Evolutionary conservation across 92 coral and sea anemone species (phyloP).

Genomic region (Porites evermanni): DNA sequence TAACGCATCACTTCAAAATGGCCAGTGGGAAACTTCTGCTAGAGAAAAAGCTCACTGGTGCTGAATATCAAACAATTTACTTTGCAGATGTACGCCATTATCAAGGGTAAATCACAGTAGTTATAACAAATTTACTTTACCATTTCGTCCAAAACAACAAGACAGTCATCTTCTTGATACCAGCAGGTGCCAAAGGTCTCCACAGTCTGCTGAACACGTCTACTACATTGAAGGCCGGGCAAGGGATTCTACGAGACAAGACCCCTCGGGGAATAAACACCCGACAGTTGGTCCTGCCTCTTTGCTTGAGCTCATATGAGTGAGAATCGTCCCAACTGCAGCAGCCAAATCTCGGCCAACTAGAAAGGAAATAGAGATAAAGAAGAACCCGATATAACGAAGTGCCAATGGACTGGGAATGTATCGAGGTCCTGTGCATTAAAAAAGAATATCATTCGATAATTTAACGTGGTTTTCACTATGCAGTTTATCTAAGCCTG

Average conservation of each 20-base stretch:
- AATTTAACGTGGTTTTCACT: too few species aligned
- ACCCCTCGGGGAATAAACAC: slow-evolving; percentile 70
- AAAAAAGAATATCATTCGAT: too few species aligned
- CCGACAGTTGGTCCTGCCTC: slow-evolving; percentile 32
- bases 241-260: slow-evolving; percentile 76
- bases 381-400: neutral
- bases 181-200: slow-evolving; percentile 63
- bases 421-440: neutral
- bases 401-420: neutral
- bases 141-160: slow-evolving; percentile 95
- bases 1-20: too few species aligned
- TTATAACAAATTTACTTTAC: slow-evolving; percentile 50
- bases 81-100: too few species aligned
- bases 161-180: slow-evolving; percentile 67
- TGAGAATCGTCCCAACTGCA: slow-evolving; percentile 78
- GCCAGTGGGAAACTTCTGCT: too few species aligned
- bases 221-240: slow-evolving; percentile 78
- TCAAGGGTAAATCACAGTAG: too few species aligned
- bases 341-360: slow-evolving; percentile 64
- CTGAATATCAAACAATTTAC: too few species aligned
- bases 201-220: slow-evolving; percentile 67
- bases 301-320: slow-evolving; percentile 67
- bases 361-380: slow-evolving; percentile 12
- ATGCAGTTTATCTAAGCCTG: too few species aligned
- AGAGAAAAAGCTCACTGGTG: too few species aligned